phyloP scores from a whole-genome alignment of 1,140 invertebrate species.

The Drosophila nigromelanica region DNA sequence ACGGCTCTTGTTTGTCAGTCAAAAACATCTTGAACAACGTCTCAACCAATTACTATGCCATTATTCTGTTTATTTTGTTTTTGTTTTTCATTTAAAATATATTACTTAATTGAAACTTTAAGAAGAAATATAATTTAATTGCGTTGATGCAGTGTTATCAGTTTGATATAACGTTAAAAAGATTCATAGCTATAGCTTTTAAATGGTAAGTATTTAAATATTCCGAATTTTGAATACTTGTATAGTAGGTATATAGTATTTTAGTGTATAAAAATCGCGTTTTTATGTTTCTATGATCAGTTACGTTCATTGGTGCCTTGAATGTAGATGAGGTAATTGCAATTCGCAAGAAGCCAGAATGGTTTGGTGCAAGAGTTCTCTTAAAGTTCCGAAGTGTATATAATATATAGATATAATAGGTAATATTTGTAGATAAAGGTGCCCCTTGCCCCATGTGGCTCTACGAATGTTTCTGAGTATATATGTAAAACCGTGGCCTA shows the following conservation, averaged over 20 bases:
- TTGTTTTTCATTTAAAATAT: background rate
- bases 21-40: conserved; percentile 1
- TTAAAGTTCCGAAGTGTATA: conserved; percentile 49
- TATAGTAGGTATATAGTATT: conserved; percentile 21
- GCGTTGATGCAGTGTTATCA: conserved; percentile 12
- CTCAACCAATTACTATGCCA: conserved; percentile 40
- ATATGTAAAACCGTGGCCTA: background rate
- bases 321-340: conserved; percentile 80
- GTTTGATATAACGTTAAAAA: conserved; percentile 24
- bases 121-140: conserved; percentile 22
- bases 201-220: conserved; percentile 11
- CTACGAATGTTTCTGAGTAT: background rate
- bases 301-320: conserved; percentile 60
- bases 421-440: conserved; percentile 12
- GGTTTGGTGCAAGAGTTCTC: conserved; percentile 60
- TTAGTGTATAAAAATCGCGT: conserved; percentile 60
- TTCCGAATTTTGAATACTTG: conserved; percentile 13
- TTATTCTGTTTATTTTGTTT: conserved; percentile 11
- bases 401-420: conserved; percentile 5
- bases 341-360: conserved; percentile 64
- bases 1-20: conserved; percentile 9
- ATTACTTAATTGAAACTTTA: conserved; percentile 19
- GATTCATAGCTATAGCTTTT: conserved; percentile 36
- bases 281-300: conserved; percentile 53
- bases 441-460: background rate